These are phyloP conservation scores for Cryptoblepharus egeriae DNA, from an alignment of 2,797 vertebrate species.

Conservation along the genomic window DNA sequence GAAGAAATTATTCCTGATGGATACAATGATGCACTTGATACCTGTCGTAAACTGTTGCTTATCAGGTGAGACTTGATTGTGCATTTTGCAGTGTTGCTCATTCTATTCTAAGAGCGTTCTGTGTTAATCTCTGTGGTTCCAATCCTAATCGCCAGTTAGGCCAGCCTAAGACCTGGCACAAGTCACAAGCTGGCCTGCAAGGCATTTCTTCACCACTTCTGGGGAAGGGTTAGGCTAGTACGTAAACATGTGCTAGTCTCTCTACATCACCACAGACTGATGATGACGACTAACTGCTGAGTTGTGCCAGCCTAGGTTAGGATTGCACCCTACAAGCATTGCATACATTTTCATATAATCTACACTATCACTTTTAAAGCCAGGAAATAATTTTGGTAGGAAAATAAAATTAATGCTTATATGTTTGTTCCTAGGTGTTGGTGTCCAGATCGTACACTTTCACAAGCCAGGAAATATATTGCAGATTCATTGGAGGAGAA, in stretches of 20 bases:
- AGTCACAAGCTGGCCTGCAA: too few species aligned
- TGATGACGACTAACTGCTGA: too few species aligned
- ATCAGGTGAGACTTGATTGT: constrained; percentile 77
- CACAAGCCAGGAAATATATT: constrained; percentile 85
- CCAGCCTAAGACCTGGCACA: too few species aligned
- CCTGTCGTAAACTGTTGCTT: constrained; percentile 83
- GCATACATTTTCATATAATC: constrained; percentile 1
- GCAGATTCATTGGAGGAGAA: constrained; percentile 77
- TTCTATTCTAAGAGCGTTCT: not conserved
- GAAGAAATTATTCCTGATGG: constrained; percentile 83
- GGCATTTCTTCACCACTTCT: too few species aligned
- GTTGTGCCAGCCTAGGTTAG: too few species aligned
- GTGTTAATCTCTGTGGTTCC: too few species aligned
- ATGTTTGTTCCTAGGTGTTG: constrained; percentile 78
- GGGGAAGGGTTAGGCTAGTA: too few species aligned
- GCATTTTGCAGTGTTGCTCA: not conserved
- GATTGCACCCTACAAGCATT: too few species aligned
- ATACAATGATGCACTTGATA: constrained; percentile 81
- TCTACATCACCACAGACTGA: too few species aligned
- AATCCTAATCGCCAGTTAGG: too few species aligned
- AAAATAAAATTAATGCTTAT: not conserved
- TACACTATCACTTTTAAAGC: constrained; percentile 1
- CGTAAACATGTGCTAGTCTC: too few species aligned
- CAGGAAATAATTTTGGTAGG: not conserved
- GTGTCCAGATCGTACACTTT: constrained; percentile 86